These are phyloP conservation scores for Callyntrura guangdongensis DNA, from an alignment of 2,888 invertebrate genomes.

Conservation along the genomic window DNA sequence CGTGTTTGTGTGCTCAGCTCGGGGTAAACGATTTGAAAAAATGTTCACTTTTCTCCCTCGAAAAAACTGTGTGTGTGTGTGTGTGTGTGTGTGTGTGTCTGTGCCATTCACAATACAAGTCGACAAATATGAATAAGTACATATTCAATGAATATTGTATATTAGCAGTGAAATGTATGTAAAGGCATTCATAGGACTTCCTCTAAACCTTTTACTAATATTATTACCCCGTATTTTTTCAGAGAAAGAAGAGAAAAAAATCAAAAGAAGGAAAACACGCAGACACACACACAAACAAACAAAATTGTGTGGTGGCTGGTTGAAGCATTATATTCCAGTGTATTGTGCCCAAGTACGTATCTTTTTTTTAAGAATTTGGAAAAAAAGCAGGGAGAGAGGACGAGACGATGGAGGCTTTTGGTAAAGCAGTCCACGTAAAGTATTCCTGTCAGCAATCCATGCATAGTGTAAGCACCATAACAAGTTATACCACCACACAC, in stretches of 20 bases:
- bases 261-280: background rate
- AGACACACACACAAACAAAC: conserved; percentile 18
- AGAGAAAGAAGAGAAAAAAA: conserved; percentile 42
- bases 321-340: background rate
- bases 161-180: conserved; percentile 51
- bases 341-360: too few relatives aligned
- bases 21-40: conserved; percentile 77
- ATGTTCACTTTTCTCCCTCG: conserved; percentile 63
- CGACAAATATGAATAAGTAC: conserved; percentile 50
- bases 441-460: conserved; percentile 72
- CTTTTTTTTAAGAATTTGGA: conserved; percentile 46
- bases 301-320: conserved; percentile 1
- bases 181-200: conserved; percentile 71
- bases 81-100: too few relatives aligned
- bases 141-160: conserved; percentile 75
- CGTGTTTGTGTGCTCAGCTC: conserved; percentile 43
- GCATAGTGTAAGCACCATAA: conserved; percentile 71
- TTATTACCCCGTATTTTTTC: conserved; percentile 70
- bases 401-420: conserved; percentile 44
- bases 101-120: conserved; percentile 47
- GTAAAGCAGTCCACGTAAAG: conserved; percentile 60
- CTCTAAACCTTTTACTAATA: conserved; percentile 73
- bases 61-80: too few relatives aligned
- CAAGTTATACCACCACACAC: conserved; percentile 64
- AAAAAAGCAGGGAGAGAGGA: conserved; percentile 22